Evolutionary conservation across 2,113 vertebrate species (phyloP), one percentile per base, ranked within the genome.

Genomic region (Proteles cristata): DNA sequence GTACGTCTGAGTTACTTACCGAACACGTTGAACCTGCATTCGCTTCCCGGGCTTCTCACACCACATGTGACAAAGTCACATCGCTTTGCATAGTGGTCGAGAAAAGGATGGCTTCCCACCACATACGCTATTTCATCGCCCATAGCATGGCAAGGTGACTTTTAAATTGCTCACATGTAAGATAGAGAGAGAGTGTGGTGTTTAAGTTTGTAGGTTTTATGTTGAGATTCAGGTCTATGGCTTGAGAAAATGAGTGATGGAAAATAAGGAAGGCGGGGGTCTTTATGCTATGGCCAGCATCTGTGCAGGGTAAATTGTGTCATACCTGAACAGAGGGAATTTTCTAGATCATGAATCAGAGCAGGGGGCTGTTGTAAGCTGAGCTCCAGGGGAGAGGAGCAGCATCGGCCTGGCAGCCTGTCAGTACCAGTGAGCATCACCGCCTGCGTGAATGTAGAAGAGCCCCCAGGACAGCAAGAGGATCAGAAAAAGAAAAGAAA

Each of bases 371-470:
- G 26, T 61, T 90, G 50, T 69, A 82, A 88, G 88, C 84, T 81
- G 82, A 61, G 80, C 69, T 96, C 95, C 93, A 50, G 84, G 95
- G 84, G 33, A 90, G 93, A 97, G 48, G 94, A 95, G 81, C 92
- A 33, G 23, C 95, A 39, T 50, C 3, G 0, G 90, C 87, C 76
- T 96, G 96, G 87, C 95, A 96, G 77, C 84, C 94, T 97, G 96
- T 77, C 96, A 97, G 76, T 93, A 92, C 87, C 96, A 94, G 95
- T 97, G 94, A 97, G 94, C 71, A 69, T 97, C 95, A 96, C 84
- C 0, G 26, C 86, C 79, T 63, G 31, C 63, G 33, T 81, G 88
- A 93, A 92, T 0, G 2, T 96, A 48, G 45, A 79, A 93, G 83
- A 93, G 83, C 80, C 90, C 80, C 83, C 87, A 79, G 94, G 96